phyloP scores from a whole-genome alignment of 2,888 invertebrate genomes.

The Drosophila anomelani region DNA sequence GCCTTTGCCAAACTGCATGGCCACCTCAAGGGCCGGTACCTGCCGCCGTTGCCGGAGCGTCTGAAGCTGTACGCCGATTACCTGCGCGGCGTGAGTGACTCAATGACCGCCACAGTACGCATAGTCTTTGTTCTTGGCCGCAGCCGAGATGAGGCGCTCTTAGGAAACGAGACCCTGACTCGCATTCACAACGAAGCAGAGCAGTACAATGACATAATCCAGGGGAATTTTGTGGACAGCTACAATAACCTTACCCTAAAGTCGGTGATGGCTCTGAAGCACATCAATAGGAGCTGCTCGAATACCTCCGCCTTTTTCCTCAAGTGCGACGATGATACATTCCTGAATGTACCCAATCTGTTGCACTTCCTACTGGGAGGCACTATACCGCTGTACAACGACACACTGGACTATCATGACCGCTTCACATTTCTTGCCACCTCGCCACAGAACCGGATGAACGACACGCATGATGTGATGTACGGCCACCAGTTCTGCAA shows the following conservation, averaged over 20 bases:
- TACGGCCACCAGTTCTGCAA: constrained; percentile 92
- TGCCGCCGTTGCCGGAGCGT: constrained; percentile 68
- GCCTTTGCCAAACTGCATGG: constrained; percentile 81
- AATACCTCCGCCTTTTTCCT: constrained; percentile 88
- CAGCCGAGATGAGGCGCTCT: constrained; percentile 64
- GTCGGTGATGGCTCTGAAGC: constrained; percentile 93
- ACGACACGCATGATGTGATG: constrained; percentile 86
- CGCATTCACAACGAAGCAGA: constrained; percentile 88
- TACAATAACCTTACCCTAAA: constrained; percentile 95
- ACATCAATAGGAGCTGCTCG: constrained; percentile 90
- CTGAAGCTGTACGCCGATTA: constrained; percentile 76
- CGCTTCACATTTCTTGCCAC: constrained; percentile 72
- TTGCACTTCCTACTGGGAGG: constrained; percentile 85
- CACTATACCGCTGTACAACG: constrained; percentile 84
- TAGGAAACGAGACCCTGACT: constrained; percentile 86
- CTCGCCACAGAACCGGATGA: constrained; percentile 77
- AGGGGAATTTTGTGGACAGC: constrained; percentile 92
- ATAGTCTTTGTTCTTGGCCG: constrained; percentile 83
- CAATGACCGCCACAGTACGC: constrained; percentile 64
- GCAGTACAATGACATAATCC: constrained; percentile 90
- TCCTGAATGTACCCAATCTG: constrained; percentile 91
- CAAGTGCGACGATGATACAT: constrained; percentile 95
- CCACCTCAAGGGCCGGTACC: constrained; percentile 78
- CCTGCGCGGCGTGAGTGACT: constrained; percentile 55
- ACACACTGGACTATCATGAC: constrained; percentile 82